Evolutionary conservation across 1,140 invertebrate species (phyloP), one percentile per base, ranked within the genome.

Genomic region (Zaprionus africanus): DNA sequence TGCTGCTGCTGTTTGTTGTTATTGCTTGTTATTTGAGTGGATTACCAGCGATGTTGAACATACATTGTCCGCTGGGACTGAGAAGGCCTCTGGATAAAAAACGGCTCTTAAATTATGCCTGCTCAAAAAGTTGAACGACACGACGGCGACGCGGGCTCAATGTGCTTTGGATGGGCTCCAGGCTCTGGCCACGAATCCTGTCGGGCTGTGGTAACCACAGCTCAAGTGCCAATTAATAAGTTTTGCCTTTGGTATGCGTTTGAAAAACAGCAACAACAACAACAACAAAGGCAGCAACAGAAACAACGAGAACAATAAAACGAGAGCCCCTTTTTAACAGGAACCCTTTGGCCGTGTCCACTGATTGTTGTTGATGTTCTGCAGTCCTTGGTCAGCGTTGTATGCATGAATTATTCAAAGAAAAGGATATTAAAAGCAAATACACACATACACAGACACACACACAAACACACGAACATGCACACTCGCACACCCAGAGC

Each of bases 151-250:
- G 54, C 53, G 63, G 36, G 51, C 63, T 57, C 53, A 57, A 65
- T 24, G 53, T 57, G 53, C 70, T 76, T 57, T 54, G 69, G 65
- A 58, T 43, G 59, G 28, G 43, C 19, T 17, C 46, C 34, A 17
- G 57, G 28, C 46, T 36, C 59, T 12, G 59, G 19, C 17, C 46
- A 51, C 38, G 54, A 22, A 53, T 15, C 26, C 46, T 59, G 76
- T 57, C 41, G 17, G 54, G 49, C 43, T 53, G 43, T 61, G 71
- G 62, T 70, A 76, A 86, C 84, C 81, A 78, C 84, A 81, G 74
- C 85, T 84, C 84, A 88, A 87, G 84, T 87, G 84, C 85, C 84
- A 87, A 87, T 87, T 88, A 87, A 87, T 90, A 88, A 88, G 84
- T 90, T 87, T 62, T 83, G 77, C 84, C 67, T 83, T 75, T 72